Evolutionary conservation across 37 sponge, comb jelly and placozoan genomes (phyloP).

Genomic region (Ephydatia muelleri): DNA sequence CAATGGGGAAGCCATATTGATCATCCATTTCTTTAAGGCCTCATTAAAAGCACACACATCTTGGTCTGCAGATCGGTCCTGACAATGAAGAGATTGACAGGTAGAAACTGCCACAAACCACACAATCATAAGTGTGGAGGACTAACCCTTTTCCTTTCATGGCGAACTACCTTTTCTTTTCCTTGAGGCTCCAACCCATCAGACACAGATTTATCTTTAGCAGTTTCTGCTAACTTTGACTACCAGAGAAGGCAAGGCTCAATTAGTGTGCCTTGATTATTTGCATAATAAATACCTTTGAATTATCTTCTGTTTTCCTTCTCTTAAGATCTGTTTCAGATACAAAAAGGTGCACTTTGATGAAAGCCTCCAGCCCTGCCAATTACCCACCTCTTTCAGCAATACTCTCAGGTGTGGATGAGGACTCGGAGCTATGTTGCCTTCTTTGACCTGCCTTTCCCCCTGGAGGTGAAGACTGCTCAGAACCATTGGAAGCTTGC

Average conservation of each 20-base stretch:
- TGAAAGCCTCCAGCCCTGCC: not conserved
- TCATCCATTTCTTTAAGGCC: not conserved
- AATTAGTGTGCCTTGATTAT: not conserved
- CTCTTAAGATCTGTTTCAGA: not conserved
- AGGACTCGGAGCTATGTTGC: not conserved
- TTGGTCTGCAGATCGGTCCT: not conserved
- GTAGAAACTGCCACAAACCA: not conserved
- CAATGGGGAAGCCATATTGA: not conserved
- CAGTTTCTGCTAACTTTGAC: not conserved
- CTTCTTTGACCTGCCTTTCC: not conserved
- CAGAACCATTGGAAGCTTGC: not conserved
- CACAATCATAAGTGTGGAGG: not conserved
- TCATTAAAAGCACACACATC: not conserved
- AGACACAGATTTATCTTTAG: not conserved
- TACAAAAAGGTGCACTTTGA: not conserved
- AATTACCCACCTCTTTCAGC: not conserved
- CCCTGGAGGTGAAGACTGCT: not conserved
- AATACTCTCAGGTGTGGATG: not conserved
- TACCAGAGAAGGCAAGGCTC: not conserved
- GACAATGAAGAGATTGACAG: not conserved
- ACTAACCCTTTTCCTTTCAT: constrained; percentile 10
- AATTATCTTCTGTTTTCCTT: not conserved
- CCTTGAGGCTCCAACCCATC: not conserved
- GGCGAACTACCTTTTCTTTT: not conserved
- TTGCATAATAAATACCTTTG: not conserved